Evolutionary conservation across 1,140 invertebrate genomes (phyloP), one percentile per base, ranked within the genome.

Genomic region (Hetaerina americana): DNA sequence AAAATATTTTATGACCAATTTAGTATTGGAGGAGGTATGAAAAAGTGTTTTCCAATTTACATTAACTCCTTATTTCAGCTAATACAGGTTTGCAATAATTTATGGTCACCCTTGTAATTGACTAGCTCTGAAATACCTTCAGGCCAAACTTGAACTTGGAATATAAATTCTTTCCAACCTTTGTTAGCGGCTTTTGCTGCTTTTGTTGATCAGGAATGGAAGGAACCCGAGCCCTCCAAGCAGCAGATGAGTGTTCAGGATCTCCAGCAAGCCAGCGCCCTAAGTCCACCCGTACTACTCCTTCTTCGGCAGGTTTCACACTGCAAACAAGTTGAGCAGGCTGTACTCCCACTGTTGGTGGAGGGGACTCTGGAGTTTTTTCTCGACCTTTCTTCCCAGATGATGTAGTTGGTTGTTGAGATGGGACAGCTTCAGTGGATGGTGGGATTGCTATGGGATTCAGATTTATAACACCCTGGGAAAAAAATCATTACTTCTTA

Each of bases 231-330:
- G 86, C 83, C 72, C 86, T 83, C 92, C 92, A 95, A 40, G 85
- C 84, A 15, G 84, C 81, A 80, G 89, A 94, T 2, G 88, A 87
- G 76, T 92, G 87, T 69, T 87, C 85, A 0, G 84, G 78, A 79
- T 94, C 90, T 8, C 90, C 90, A 69, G 84, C 83, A 0, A 95
- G 79, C 91, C 92, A 96, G 71, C 88, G 88, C 27, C 83, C 82
- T 28, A 92, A 85, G 77, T 93, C 87, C 15, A 94, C 88, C 69
- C 86, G 87, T 3, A 92, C 82, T 26, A 86, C 86, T 74, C 88
- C 85, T n/a, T 57, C 40, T 10, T 57, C 40, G 15, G 40, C 40
- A 57, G 40, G 40, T n/a, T 57, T 57, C 2, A 57, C 40, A 5
- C 15, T 57, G 15, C 40, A 12, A 18, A 12, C 40, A 5, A 57